Evolutionary conservation across 2,113 vertebrate species (phyloP), one percentile per base, ranked within the genome.

Genomic region (Leuciscus idus): DNA sequence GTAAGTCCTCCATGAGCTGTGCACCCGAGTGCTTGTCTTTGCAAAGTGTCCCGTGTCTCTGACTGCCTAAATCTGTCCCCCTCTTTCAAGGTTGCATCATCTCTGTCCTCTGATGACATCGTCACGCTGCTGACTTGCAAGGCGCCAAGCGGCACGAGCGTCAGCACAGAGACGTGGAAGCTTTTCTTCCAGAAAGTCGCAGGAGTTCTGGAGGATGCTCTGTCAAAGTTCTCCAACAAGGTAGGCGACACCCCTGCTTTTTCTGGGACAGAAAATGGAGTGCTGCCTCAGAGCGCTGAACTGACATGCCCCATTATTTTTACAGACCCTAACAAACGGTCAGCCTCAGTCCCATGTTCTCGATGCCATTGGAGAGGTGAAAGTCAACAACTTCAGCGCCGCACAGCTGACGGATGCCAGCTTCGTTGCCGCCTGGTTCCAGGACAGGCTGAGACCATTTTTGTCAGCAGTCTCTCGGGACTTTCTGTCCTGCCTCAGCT

Each of bases 361-460:
- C 50, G 86, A 89, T 30, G 84, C 76, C 33, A 48, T 88, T 7
- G 89, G 70, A 74, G 80, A 89, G 50, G 23, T 85, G 61, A 83
- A 19, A 50, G 26, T 86, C n/a, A 64, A 83, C 84, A 46, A 21
- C 43, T 86, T 89, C 57, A 77, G 19, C 28, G 26, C n/a, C 3
- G 6, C 55, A 23, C 28, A 87, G 28, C 66, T 86, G 36, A 55
- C 81, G n/a, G 75, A 83, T 66, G 33, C 64, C 4, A 36, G 4
- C 46, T 89, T 93, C 64, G 64, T 92, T 84, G 81, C 11, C 0
- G 6, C 19, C 36, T 92, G 87, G 90, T 93, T 93, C 88, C 68
- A 85, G 26, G 80, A n/a, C 15, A 83, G 36, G 6, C 68, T 93
- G 15, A 79, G 75, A 9, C 88, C 90, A 9, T 90, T 92, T 74